These are phyloP conservation scores for Archivesica marissinica DNA, from an alignment of 1,140 invertebrate genomes.

Conservation along the genomic window DNA sequence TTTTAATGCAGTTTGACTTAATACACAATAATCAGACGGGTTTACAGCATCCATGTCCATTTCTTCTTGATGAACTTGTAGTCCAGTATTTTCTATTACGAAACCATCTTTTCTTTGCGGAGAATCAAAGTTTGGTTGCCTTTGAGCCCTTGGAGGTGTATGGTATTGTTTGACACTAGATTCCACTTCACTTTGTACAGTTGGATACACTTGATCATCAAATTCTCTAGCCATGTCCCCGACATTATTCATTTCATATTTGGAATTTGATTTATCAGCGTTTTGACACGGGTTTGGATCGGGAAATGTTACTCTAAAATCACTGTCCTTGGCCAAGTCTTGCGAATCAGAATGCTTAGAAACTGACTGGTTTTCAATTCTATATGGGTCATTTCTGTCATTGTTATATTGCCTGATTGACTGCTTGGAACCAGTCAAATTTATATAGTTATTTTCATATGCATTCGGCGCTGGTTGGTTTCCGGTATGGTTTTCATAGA, in stretches of 20 bases:
- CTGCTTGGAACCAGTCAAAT: conserved; percentile 14
- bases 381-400: background rate
- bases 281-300: background rate
- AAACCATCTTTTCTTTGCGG: background rate
- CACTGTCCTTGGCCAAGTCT: background rate
- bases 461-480: background rate
- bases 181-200: background rate
- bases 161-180: background rate
- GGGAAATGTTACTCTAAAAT: background rate
- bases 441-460: background rate
- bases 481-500: conserved; percentile 28
- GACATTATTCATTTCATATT: background rate
- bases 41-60: background rate
- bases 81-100: background rate
- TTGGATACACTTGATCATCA: background rate
- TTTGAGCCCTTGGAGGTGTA: background rate
- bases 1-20: conserved; percentile 7
- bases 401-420: background rate
- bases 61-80: background rate
- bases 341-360: background rate
- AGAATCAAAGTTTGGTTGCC: background rate
- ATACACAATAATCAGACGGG: background rate
- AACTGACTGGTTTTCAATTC: background rate
- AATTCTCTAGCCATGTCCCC: background rate
- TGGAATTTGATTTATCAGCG: background rate